Base-by-base conservation (phyloP, 2,888 invertebrate species). In the Unio pictorum region DNA sequence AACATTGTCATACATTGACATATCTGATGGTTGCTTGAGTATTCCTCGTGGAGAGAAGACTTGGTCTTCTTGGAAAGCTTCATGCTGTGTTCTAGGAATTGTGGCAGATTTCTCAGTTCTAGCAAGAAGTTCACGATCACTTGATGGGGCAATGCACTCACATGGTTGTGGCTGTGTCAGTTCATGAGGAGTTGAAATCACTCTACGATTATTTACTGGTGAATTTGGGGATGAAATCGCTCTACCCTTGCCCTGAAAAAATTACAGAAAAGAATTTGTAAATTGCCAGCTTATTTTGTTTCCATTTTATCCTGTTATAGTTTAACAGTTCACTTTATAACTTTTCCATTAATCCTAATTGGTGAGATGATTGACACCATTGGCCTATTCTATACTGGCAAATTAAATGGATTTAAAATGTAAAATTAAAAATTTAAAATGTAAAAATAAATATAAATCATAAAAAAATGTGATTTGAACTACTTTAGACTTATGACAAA, bases 231-330 rank as follows among this genome's bases (percentile, higher is more conserved):
- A 86, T 8, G 87, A 87, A 4, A 82, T 81, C n/a, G 97, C 97
- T 65, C 96, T 96, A 92, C 96, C 96, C 92, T 96, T 93, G 91
- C 95, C 95, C 86, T 90, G 86, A 30, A 79, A 59, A 69, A 18
- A 62, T 11, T 11, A 15, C 8, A 45, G 15, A 45, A 15, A 45
- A 58, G 18, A 11, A 17, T 23, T 26, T 11, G 26, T 26, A 58
- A 58, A 15, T 26, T 23, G 17, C 8, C 58, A 15, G 15, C 11
- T 23, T 59, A 23, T 59, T 26, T 11, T 45, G 45, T 45, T 45
- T 45, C 3, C 45, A 45, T 15, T 45, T 45, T 45, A 0, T 45
- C 45, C 45, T 45, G 2, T 15, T 11, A 11, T 3, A 45, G 45
- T 45, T 45, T 45, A 45, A 45, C 15, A 11, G 11, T 45, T 45